Percentiles rank a stretch among this genome's conserved stretches.
These are phyloP conservation scores for Myoxocephalus aenaeus DNA, from an alignment of 2,797 vertebrate species.

Conservation along the genomic window DNA sequence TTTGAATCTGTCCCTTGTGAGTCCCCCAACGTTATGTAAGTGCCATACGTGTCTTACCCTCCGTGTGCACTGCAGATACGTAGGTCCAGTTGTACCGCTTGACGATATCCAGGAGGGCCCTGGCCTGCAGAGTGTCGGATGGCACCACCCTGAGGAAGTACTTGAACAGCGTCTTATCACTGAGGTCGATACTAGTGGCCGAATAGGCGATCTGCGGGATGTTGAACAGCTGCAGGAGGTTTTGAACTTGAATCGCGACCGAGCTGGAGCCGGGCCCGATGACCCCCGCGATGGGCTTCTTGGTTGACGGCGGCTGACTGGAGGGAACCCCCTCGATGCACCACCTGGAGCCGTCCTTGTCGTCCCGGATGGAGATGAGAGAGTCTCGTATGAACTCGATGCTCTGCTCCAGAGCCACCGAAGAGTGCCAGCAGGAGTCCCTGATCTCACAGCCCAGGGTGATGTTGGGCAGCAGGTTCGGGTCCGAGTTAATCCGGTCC, in stretches of 20 bases:
- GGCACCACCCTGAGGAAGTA: slow-evolving; percentile 99
- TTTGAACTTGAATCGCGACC: slow-evolving; percentile 98
- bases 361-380: slow-evolving; percentile 95
- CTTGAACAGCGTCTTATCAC: slow-evolving; percentile 96
- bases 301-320: slow-evolving; percentile 86
- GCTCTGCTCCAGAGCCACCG: slow-evolving; percentile 97
- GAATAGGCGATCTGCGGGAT: slow-evolving; percentile 99
- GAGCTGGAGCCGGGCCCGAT: slow-evolving; percentile 98
- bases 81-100: slow-evolving; percentile 99
- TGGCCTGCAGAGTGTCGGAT: slow-evolving; percentile 94
- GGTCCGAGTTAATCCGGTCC: slow-evolving; percentile 96
- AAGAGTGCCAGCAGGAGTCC: slow-evolving; percentile 98
- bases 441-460: slow-evolving; percentile 97
- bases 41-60: slow-evolving; percentile 86
- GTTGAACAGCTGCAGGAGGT: slow-evolving; percentile 97
- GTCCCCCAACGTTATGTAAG: not conserved
- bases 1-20: not conserved
- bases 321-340: slow-evolving; percentile 89
- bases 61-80: slow-evolving; percentile 97
- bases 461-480: slow-evolving; percentile 94
- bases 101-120: slow-evolving; percentile 97
- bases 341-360: slow-evolving; percentile 89
- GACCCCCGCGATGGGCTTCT: slow-evolving; percentile 97
- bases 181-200: slow-evolving; percentile 96
- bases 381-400: slow-evolving; percentile 99